These are phyloP conservation scores for Drosophila vallismaia DNA, from an alignment of 2,888 invertebrate genomes.

Conservation along the genomic window DNA sequence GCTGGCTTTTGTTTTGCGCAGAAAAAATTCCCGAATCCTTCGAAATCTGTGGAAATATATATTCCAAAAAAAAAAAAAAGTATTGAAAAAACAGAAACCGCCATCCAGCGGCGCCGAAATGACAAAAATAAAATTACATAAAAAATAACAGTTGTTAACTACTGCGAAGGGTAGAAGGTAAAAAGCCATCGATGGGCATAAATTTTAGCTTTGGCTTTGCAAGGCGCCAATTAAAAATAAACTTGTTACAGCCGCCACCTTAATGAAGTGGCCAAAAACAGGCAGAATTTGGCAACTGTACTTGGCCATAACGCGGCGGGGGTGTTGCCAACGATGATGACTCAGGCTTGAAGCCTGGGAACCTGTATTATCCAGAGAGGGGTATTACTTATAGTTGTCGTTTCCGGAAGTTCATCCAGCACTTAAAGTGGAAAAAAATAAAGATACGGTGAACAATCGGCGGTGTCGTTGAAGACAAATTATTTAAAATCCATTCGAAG, in stretches of 20 bases:
- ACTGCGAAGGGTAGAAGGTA: constrained; percentile 48
- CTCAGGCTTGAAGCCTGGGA: constrained; percentile 5
- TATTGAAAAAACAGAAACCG: constrained; percentile 18
- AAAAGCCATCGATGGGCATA: constrained; percentile 49
- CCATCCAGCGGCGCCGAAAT: constrained; percentile 76
- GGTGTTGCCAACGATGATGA: constrained; percentile 26
- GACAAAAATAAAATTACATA: constrained; percentile 78
- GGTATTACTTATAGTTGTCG: constrained; percentile 12
- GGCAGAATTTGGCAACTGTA: constrained; percentile 34
- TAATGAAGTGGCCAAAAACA: constrained; percentile 72
- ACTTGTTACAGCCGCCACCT: constrained; percentile 76
- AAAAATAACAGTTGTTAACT: constrained; percentile 78
- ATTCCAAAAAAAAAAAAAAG: constrained; percentile 8
- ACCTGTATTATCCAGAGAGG: constrained; percentile 1
- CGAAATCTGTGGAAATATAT: constrained; percentile 40
- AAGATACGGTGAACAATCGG: constrained; percentile 34
- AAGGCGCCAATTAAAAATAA: constrained; percentile 77
- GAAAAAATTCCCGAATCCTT: constrained; percentile 35
- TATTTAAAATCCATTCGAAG: constrained; percentile 32
- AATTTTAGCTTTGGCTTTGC: constrained; percentile 48
- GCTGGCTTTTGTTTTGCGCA: constrained; percentile 67
- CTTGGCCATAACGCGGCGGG: constrained; percentile 34
- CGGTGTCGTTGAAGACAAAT: constrained; percentile 42
- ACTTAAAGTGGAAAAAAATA: not conserved
- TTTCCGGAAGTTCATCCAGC: constrained; percentile 36